phyloP scores from a whole-genome alignment of 2,888 invertebrate genomes.

The Melieria omissa region DNA sequence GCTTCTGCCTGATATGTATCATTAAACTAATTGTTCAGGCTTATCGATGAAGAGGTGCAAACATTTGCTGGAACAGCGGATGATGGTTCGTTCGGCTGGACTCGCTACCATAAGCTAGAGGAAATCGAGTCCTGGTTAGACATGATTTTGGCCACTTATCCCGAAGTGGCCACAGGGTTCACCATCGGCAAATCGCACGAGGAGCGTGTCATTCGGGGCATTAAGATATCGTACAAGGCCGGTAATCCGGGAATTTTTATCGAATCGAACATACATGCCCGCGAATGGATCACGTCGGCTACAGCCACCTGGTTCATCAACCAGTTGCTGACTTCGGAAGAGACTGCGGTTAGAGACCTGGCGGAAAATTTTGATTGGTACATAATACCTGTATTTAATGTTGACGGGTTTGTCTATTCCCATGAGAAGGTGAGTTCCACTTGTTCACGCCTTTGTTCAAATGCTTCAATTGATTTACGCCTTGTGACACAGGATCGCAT shows the following conservation, averaged over 20 bases:
- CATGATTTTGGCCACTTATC: slow-evolving; percentile 66
- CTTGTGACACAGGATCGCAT: slow-evolving; percentile 68
- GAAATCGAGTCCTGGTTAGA: slow-evolving; percentile 74
- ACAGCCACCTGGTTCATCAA: slow-evolving; percentile 78
- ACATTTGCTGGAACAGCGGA: slow-evolving; percentile 39
- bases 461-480: neutral
- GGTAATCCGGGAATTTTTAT: slow-evolving; percentile 72
- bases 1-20: neutral
- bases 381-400: slow-evolving; percentile 78
- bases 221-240: slow-evolving; percentile 65
- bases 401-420: slow-evolving; percentile 79
- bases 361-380: slow-evolving; percentile 80
- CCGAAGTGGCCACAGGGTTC: slow-evolving; percentile 57
- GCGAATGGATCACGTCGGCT: slow-evolving; percentile 81
- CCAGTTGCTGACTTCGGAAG: slow-evolving; percentile 73
- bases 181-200: slow-evolving; percentile 71
- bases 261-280: slow-evolving; percentile 74
- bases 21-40: slow-evolving; percentile 55
- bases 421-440: slow-evolving; percentile 70
- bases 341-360: slow-evolving; percentile 70
- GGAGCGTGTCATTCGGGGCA: slow-evolving; percentile 72
- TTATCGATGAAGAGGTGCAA: slow-evolving; percentile 68
- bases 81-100: slow-evolving; percentile 69
- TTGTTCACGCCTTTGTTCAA: neutral
- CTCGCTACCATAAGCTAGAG: slow-evolving; percentile 70